Conservation (phyloP, 2,888 invertebrate genomes). For the Monoplex corrugatus region DNA sequence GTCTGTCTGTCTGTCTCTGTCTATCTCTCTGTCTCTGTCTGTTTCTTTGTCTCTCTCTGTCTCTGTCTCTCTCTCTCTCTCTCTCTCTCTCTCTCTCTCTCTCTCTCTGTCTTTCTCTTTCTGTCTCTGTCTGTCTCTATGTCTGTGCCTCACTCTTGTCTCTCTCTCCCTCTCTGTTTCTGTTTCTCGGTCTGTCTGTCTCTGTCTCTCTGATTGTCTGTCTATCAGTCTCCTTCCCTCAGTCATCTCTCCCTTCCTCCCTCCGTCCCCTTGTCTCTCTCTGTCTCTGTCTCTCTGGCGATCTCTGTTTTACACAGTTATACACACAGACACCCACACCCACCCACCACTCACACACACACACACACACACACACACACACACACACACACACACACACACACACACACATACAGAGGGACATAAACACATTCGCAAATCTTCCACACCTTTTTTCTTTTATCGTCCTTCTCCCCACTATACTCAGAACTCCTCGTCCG, state of each 20-base stretch:
- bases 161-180: background rate
- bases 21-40: background rate
- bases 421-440: background rate
- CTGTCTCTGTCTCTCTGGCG: background rate
- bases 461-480: too few species aligned
- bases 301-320: background rate
- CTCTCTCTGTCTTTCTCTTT: background rate
- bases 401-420: background rate
- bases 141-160: too few species aligned
- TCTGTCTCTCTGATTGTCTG: too few species aligned
- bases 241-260: too few species aligned
- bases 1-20: background rate
- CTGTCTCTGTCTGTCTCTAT: background rate
- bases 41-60: slow-evolving; percentile 38
- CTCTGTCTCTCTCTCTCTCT: slow-evolving; percentile 11
- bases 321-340: background rate
- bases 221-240: background rate
- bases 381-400: background rate
- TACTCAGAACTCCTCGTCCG: too few species aligned
- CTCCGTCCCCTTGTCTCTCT: too few species aligned
- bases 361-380: background rate
- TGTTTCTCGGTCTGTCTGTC: too few species aligned
- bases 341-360: background rate
- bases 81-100: slow-evolving; percentile 7
- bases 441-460: background rate